Base-by-base conservation (phyloP, 2,113 vertebrate genomes). In the Seriola rivoliana region DNA sequence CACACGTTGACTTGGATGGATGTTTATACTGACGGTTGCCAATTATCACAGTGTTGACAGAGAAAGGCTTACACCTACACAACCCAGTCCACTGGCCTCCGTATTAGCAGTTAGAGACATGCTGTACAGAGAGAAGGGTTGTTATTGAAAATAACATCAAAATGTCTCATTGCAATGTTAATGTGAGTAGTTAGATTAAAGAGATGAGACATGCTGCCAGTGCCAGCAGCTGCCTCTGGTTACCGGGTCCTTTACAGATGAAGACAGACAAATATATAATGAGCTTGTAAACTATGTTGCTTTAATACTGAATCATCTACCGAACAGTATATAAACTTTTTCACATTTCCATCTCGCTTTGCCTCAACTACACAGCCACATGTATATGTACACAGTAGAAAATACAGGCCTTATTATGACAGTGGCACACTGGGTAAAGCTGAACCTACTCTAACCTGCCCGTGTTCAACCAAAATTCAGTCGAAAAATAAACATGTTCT, bases 41-140 rank as follows among this genome's bases (percentile, higher is more conserved):
- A 85, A 83, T 90, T 90, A 88, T 88, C 67, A 21, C 66, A 54
- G 60, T 72, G 77, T 80, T 83, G 73, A 87, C 62, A 78, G 38
- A 65, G 25, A 55, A 42, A 66, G 21, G 50, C 63, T 59, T 36
- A 70, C 80, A 76, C 82, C 71, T 84, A 83, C 87, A 84, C 67
- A 66, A 14, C 6, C 42, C 63, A 55, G 63, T 68, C 78, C 54
- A 67, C 66, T 71, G 42, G 70, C 74, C 54, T 46, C 64, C 11
- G 4, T 32, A 44, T 74, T 68, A 65, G 58, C 59, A 52, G 69
- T 58, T 38, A 19, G 21, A 64, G 29, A 36, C 57, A 38, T 62
- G 32, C 38, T 32, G 73, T 29, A 44, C 17, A 48, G 57, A 65
- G 63, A 52, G 3, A 10, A 11, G 4, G 65, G 58, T 29, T 67